Base-by-base conservation (phyloP, 1,140 invertebrate species). In the Tribolium castaneum region DNA sequence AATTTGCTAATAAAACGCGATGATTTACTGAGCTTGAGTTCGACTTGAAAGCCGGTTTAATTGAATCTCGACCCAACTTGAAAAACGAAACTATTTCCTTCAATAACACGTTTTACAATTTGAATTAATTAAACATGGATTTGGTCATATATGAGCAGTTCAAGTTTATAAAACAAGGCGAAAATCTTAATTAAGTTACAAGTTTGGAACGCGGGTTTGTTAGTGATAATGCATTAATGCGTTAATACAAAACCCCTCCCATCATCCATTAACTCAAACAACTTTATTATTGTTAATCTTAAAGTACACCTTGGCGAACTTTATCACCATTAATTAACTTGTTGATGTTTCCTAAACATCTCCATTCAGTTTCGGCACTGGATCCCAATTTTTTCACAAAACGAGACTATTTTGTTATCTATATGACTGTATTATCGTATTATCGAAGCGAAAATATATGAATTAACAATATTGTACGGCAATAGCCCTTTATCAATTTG, bases 281-380 rank as follows among this genome's bases (percentile, higher is more conserved):
- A 54, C 52, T 14, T 16, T 16, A 54, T 54, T 54, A 54, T 54
- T 54, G 16, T 16, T 54, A 54, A 54, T 54, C 52, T 54, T 16
- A 54, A 54, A 54, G 52, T 54, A 54, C 9, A 54, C 52, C 16
- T 30, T 30, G 5, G n/a, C 1, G 16, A 54, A 54, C 52, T 14
- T 54, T 14, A 54, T 54, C 12, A 54, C 52, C 16, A 54, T 54
- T 54, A 13, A 54, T 54, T 54, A 54, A 54, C 52, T 14, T 14
- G 52, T 54, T 54, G 3, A 14, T 19, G 52, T 54, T 54, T 54
- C 52, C 16, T 54, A 54, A 54, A 54, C 16, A 16, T 19, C 7
- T 9, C 19, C 12, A 54, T 54, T 54, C 4, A 14, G 19, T 54
- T 54, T 16, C 13, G 49, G 4, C 3, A 14, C 49, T 50, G 6